Conservation (phyloP, 2,888 invertebrate species). For the Gonocerus acuteangulatus region DNA sequence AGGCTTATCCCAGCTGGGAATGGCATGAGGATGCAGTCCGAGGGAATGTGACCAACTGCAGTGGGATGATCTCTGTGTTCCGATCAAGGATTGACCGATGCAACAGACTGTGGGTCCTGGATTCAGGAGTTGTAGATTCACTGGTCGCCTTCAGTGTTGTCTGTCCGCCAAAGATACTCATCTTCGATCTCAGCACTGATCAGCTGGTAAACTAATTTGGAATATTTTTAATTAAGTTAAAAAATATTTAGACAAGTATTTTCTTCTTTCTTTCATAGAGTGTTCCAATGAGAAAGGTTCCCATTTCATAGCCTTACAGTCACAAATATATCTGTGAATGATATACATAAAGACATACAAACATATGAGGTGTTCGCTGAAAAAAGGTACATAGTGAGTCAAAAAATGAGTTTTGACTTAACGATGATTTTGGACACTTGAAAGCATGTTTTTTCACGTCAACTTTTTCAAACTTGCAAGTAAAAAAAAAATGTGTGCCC, state of each 20-base stretch:
- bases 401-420: too few relatives aligned
- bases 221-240: too few relatives aligned
- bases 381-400: too few relatives aligned
- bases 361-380: too few relatives aligned
- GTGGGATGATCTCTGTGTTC: conserved; percentile 70
- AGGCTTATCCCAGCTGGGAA: conserved; percentile 69
- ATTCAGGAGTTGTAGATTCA: conserved; percentile 66
- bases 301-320: too few relatives aligned
- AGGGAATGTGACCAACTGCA: conserved; percentile 64
- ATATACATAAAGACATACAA: too few relatives aligned
- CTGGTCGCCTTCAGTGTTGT: conserved; percentile 57
- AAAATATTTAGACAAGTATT: background rate
- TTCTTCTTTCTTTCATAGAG: background rate
- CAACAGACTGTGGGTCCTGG: conserved; percentile 73
- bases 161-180: conserved; percentile 73
- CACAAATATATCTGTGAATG: too few relatives aligned
- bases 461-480: too few relatives aligned
- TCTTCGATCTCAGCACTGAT: conserved; percentile 69
- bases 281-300: too few relatives aligned
- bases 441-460: too few relatives aligned
- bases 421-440: too few relatives aligned
- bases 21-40: conserved; percentile 55
- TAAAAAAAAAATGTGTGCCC: too few relatives aligned
- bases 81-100: conserved; percentile 68
- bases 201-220: conserved; percentile 50